Evolutionary conservation across 1,140 invertebrate genomes (phyloP), one percentile per base, ranked within the genome.

Genomic region (Drosophila novamexicana): DNA sequence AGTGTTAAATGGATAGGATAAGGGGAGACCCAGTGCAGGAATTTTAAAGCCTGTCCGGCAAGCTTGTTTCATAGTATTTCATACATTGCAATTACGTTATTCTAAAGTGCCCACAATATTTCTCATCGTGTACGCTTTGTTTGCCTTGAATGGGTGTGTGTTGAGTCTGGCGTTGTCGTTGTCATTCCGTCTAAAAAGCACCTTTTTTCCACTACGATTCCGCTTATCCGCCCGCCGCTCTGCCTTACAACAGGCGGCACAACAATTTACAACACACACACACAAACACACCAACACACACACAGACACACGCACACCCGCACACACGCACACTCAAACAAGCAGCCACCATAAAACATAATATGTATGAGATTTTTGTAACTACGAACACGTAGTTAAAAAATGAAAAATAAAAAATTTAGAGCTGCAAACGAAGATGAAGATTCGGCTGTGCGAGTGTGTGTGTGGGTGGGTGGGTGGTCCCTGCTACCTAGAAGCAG

Each of bases 341-440:
- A 61, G 50, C 71, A 62, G 57, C 78, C 83, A 88, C 81, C 73
- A 85, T 75, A 80, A 77, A 85, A 90, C 83, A 89, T 78, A 91
- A 85, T 85, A 91, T 82, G 86, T 85, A 91, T 82, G 86, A 89
- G 86, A 91, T 91, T 91, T 90, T 91, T 91, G 64, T 91, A 91
- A 91, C 90, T 91, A 91, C 77, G 90, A 91, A 90, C 90, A 91
- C 91, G 90, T 92, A 92, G 86, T 92, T 91, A 92, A 92, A 91
- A 90, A 90, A 90, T 57, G 58, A 70, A 68, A 68, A 52, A 52
- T 50, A 63, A 79, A 75, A 84, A 84, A 75, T 81, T 65, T 66
- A 79, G 79, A 79, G 65, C 71, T 64, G 78, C 65, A 70, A 65
- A 67, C 63, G 67, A 82, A 83, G 77, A 70, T 68, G 65, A 67